Base-by-base conservation (phyloP, 2,797 vertebrate species). In the Melopsittacus undulatus region DNA sequence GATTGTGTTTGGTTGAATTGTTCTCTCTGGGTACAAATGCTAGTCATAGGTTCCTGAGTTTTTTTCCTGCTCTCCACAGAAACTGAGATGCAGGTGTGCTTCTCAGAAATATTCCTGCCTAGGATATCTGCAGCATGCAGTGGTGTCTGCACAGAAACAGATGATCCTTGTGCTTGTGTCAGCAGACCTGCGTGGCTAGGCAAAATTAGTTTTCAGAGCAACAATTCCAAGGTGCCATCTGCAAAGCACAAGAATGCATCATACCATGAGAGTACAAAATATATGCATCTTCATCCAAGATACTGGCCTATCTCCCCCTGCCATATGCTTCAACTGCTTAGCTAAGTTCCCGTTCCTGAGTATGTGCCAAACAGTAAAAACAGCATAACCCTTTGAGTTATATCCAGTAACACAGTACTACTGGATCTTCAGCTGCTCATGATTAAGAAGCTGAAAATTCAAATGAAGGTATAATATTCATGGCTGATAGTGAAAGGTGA, bases 171-270 rank as follows among this genome's bases (percentile, higher is more conserved):
- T 42, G 73, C 87, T 88, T 91, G 85, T 97, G 93, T 94, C 96
- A 95, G 77, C 94, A 96, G 92, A 92, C 89, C 85, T 96, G 87
- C 10, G 14, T 89, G 86, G 83, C 89, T 88, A 79, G 92, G 90
- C 54, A 74, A 90, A 95, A 91, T 92, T 69, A 81, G 78, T 93
- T 96, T 96, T 79, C 85, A 73, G 81, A 91, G 63, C 52, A 87
- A 90, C 80, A 42, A 19, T 90, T 92, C 84, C 34, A 76, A 94
- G 75, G 80, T 92, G 67, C 92, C 95, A 95, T 94, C 92, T 94
- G 94, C 90, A 96, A 96, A 91, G 74, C 94, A 96, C 49, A 95
- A 96, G 95, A 96, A 97, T 96, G 95, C 94, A 92, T 95, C 81
- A 88, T 94, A 95, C 72, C 89, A 87, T 84, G 90, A 95, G 91